phyloP scores from a whole-genome alignment of 2,888 invertebrate genomes.

The Drosophila quinaria region DNA sequence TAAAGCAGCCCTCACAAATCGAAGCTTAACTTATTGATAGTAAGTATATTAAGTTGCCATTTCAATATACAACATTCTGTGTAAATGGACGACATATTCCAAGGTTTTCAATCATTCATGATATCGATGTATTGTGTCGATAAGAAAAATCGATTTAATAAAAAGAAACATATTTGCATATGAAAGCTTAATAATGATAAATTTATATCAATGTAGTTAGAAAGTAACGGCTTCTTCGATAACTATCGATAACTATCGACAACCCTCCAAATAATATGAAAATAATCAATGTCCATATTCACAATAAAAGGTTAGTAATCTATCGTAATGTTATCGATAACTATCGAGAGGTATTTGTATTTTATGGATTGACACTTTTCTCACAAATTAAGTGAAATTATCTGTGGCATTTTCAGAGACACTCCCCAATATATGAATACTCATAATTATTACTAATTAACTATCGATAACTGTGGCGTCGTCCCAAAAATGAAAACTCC shows the following conservation, averaged over 20 bases:
- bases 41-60: background rate
- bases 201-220: no score
- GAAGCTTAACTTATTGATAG: background rate
- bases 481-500: background rate
- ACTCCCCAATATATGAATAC: background rate
- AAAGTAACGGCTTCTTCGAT: no score
- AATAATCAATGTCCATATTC: background rate
- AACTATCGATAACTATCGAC: no score
- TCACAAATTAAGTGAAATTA: background rate
- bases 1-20: background rate
- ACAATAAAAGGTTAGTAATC: background rate
- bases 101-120: background rate
- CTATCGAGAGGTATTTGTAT: background rate
- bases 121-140: background rate
- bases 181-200: background rate
- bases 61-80: background rate
- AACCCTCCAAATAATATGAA: no score
- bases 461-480: slow-evolving; percentile 10
- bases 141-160: background rate
- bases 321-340: background rate
- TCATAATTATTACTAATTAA: background rate
- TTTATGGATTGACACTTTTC: background rate
- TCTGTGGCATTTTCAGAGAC: background rate
- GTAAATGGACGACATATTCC: no score
- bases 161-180: background rate